Percentiles rank a stretch among this genome's conserved stretches.
Evolutionary conservation across 2,113 vertebrate species (phyloP).

Genomic region (Hassar affinis): DNA sequence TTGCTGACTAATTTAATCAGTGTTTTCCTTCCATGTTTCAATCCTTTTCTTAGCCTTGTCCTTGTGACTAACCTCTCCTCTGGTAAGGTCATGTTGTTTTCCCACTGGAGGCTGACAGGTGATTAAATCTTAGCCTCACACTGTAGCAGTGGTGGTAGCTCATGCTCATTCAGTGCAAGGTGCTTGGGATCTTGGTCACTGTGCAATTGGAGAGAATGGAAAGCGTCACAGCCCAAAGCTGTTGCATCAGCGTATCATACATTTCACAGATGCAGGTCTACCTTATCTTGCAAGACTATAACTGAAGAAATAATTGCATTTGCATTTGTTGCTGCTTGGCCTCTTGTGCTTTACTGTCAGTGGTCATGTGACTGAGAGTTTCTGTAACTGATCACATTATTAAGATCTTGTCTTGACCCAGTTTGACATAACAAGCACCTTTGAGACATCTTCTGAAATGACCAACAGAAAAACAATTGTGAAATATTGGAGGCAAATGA

Average conservation of each 20-base stretch:
- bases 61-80: not conserved
- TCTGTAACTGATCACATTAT: not conserved
- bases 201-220: not conserved
- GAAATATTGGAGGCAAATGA: not conserved
- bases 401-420: not conserved
- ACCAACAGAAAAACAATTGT: not conserved
- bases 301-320: not conserved
- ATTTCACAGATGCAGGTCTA: not conserved
- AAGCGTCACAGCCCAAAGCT: not conserved
- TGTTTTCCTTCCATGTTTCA: not conserved
- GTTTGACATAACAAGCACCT: not conserved
- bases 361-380: not conserved
- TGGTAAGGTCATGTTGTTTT: not conserved
- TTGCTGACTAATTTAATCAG: not conserved
- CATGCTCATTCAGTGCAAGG: not conserved
- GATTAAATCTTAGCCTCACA: not conserved
- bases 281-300: not conserved
- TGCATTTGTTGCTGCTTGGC: not conserved
- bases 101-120: conserved; percentile 1
- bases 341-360: not conserved
- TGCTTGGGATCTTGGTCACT: conserved; percentile 3
- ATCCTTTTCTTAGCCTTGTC: conserved; percentile 18
- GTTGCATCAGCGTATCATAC: not conserved
- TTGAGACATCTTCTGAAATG: not conserved
- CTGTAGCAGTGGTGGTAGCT: not conserved